Evolutionary conservation across 2,888 invertebrate genomes (phyloP).

Genomic region (Diachrysia chrysitis): DNA sequence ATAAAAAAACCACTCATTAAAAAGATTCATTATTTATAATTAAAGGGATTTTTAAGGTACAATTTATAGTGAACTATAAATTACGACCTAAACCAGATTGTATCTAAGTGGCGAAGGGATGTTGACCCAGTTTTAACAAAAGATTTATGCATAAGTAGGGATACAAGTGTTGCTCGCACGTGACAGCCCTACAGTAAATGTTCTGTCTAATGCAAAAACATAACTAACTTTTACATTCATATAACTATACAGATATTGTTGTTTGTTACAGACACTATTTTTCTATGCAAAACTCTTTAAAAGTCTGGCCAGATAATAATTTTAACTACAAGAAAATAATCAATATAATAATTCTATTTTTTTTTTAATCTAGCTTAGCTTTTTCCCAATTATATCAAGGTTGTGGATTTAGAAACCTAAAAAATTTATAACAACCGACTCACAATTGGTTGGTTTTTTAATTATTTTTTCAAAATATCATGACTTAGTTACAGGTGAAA

Average conservation of each 20-base stretch:
- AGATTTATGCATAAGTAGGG: slow-evolving; percentile 4
- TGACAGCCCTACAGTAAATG: not conserved
- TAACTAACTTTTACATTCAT: not conserved
- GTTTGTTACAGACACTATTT: not conserved
- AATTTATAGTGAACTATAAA: not conserved
- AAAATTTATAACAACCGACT: too few species aligned
- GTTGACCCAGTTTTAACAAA: slow-evolving; percentile 1
- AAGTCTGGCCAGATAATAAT: too few species aligned
- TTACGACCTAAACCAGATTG: slow-evolving; percentile 1
- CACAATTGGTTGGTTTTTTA: too few species aligned
- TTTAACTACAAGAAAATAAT: too few species aligned
- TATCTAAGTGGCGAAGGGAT: not conserved
- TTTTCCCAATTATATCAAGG: too few species aligned
- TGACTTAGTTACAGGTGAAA: not conserved
- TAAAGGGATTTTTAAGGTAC: not conserved
- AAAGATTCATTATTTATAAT: not conserved
- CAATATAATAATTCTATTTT: too few species aligned
- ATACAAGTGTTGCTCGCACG: not conserved
- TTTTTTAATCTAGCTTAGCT: too few species aligned
- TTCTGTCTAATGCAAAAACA: not conserved
- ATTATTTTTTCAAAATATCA: too few species aligned
- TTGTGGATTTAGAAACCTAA: too few species aligned
- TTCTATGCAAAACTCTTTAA: not conserved
- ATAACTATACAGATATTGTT: not conserved
- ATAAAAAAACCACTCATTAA: too few species aligned